Conservation (phyloP, 2,113 vertebrate genomes). For the Pollachius pollachius region DNA sequence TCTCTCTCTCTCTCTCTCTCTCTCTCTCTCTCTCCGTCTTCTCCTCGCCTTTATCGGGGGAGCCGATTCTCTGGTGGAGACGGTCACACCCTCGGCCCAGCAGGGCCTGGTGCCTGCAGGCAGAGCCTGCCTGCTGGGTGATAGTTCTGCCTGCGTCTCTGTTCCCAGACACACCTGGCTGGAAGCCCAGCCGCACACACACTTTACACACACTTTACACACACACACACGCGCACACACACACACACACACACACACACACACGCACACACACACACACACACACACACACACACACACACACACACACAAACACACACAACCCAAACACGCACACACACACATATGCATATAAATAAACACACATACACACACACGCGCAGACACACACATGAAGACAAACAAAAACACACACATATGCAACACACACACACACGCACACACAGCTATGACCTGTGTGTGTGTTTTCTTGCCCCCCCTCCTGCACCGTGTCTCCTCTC, state of each 20-base stretch:
- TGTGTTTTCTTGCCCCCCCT: too few species aligned
- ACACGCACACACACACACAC: background rate
- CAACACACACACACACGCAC: too few species aligned
- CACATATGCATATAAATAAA: too few species aligned
- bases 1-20: too few species aligned
- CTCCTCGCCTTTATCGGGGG: conserved; percentile 56
- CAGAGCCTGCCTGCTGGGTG: conserved; percentile 49
- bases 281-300: background rate
- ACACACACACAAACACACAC: too few species aligned
- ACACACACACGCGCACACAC: conserved; percentile 10
- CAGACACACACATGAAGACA: background rate
- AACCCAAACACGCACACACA: too few species aligned
- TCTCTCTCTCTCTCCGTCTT: conserved; percentile 28
- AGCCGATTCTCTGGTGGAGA: conserved; percentile 34
- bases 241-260: conserved; percentile 6
- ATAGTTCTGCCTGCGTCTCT: conserved; percentile 60
- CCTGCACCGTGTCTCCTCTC: too few species aligned
- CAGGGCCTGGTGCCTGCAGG: conserved; percentile 50
- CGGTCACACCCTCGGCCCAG: conserved; percentile 38
- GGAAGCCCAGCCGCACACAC: conserved; percentile 5
- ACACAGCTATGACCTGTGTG: too few species aligned
- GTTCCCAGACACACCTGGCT: conserved; percentile 16
- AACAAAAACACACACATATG: too few species aligned
- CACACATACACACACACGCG: background rate
- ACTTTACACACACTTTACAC: background rate